Evolutionary conservation across 1,140 invertebrate species (phyloP).

Genomic region (Drosophila lini): DNA sequence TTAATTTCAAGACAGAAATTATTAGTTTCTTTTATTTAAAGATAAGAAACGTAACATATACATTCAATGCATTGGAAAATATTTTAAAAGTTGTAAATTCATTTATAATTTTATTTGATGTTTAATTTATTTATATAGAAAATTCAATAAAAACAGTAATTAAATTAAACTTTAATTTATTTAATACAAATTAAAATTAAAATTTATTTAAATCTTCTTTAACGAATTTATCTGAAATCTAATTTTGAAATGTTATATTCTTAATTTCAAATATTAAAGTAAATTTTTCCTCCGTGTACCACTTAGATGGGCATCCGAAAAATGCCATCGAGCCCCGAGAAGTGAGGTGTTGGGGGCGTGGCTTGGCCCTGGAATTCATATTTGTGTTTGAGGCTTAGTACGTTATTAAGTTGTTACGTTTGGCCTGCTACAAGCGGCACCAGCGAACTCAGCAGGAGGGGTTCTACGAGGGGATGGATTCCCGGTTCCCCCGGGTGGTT

Average conservation of each 20-base stretch:
- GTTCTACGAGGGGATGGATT: background rate
- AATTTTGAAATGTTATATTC: background rate
- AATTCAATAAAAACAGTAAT: too few relatives aligned
- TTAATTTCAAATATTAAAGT: background rate
- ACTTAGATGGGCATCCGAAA: constrained; percentile 60
- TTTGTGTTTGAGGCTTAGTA: constrained; percentile 81
- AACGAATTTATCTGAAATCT: too few relatives aligned
- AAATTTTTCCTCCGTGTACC: background rate
- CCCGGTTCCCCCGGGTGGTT: background rate
- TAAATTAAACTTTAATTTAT: too few relatives aligned
- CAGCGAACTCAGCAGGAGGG: constrained; percentile 20
- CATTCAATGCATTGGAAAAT: too few relatives aligned
- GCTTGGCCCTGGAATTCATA: constrained; percentile 72
- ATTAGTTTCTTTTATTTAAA: too few relatives aligned
- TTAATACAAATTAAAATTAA: too few relatives aligned
- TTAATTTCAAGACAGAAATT: too few relatives aligned
- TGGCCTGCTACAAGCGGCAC: constrained; percentile 69
- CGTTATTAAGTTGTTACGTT: constrained; percentile 83
- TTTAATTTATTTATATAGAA: too few relatives aligned
- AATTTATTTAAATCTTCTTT: too few relatives aligned
- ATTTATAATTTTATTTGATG: too few relatives aligned
- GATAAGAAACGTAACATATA: too few relatives aligned
- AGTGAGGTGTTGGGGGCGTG: constrained; percentile 19
- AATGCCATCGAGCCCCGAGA: constrained; percentile 43
- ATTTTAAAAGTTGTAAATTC: too few relatives aligned